These are phyloP conservation scores for Heliconius ismenius DNA, from an alignment of 2,888 invertebrate species.

Conservation along the genomic window DNA sequence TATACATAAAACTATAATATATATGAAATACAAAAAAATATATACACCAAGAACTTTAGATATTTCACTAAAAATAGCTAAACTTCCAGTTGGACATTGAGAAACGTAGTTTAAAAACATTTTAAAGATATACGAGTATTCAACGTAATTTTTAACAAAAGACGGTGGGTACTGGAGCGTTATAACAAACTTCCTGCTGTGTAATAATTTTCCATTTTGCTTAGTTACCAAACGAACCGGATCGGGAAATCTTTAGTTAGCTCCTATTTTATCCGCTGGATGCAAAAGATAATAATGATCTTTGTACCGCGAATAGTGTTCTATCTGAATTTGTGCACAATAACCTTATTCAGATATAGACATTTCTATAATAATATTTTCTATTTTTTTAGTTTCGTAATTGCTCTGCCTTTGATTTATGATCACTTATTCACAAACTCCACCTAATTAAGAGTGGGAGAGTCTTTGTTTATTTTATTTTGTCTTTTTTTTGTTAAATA, in stretches of 20 bases:
- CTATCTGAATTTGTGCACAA: not conserved
- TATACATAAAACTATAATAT: too few relatives aligned
- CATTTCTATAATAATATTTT: not conserved
- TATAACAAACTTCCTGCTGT: constrained; percentile 48
- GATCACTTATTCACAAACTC: too few relatives aligned
- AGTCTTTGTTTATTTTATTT: too few relatives aligned
- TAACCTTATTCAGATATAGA: not conserved
- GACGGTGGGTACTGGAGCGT: constrained; percentile 41
- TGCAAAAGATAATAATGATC: not conserved
- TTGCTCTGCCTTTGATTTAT: too few relatives aligned
- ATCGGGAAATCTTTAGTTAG: constrained; percentile 43
- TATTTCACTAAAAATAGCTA: not conserved
- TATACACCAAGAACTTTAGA: not conserved
- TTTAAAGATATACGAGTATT: constrained; percentile 13
- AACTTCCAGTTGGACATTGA: not conserved
- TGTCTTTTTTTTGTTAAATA: too few relatives aligned
- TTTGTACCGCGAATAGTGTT: not conserved
- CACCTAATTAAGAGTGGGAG: too few relatives aligned
- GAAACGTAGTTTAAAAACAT: not conserved
- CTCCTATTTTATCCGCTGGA: constrained; percentile 25
- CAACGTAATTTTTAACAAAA: constrained; percentile 37
- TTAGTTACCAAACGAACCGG: constrained; percentile 49
- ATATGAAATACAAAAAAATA: not conserved
- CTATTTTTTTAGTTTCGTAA: not conserved
- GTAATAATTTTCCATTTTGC: constrained; percentile 54